Conservation (phyloP, 2,797 vertebrate genomes). For the Nyctalus aviator region DNA sequence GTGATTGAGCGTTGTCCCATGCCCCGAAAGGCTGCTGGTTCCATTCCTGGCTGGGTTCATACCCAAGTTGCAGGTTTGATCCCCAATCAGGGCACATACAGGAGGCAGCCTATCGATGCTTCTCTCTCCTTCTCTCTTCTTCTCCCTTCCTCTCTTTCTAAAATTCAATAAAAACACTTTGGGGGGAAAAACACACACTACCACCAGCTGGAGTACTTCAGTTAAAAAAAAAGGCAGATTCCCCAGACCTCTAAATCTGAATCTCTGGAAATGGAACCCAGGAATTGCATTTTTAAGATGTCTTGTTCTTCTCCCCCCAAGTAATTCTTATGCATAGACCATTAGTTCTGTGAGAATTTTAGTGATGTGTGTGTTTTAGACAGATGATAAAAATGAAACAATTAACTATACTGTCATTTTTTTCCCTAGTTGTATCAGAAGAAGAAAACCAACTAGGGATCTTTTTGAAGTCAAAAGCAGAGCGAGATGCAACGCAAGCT, state of each 20-base stretch:
- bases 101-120: neutral
- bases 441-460: conserved; percentile 93
- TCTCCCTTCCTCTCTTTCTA: neutral
- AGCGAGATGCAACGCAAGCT: conserved; percentile 90
- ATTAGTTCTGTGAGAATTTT: conserved; percentile 51
- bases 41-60: no score
- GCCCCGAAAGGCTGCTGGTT: neutral
- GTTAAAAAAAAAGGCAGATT: neutral
- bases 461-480: conserved; percentile 91
- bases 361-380: conserved; percentile 55
- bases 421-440: conserved; percentile 89
- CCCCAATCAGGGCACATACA: neutral
- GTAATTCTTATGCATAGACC: conserved; percentile 22
- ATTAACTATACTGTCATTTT: conserved; percentile 66
- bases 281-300: conserved; percentile 28
- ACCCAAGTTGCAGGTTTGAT: neutral
- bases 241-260: neutral
- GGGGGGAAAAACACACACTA: neutral
- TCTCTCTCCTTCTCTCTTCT: neutral
- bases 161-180: no score
- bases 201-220: neutral
- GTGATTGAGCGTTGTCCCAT: neutral
- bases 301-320: neutral
- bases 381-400: conserved; percentile 55
- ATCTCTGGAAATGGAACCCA: conserved; percentile 3